Evolutionary conservation across 2,113 vertebrate species (phyloP), one percentile per base, ranked within the genome.

Genomic region (human (Homo sapiens)): DNA sequence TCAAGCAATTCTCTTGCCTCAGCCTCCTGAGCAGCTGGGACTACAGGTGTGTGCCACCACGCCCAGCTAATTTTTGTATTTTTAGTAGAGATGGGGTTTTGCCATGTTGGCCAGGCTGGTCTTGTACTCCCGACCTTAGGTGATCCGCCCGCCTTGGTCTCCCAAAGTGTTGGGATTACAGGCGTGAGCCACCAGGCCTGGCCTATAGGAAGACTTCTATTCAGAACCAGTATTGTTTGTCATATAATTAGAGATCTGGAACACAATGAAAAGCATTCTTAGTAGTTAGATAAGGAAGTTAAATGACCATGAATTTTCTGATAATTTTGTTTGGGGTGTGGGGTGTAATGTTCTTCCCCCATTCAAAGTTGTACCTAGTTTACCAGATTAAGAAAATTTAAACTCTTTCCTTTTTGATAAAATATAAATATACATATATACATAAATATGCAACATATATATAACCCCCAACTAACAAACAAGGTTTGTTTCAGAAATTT

Each of bases 401-500:
- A 87, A 73, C 13, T 88, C 81, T 88, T 90, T 52, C 27, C 14
- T 70, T 92, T 79, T 20, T 79, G 35, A 76, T 61, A 85, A 70
- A 83, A 89, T 20, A 75, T 13, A 70, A 23, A 70, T 38, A 20
- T 57, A 78, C 16, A 43, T 20, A 66, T 16, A 79, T 17, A 35
- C 73, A 64, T 45, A 59, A 18, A 43, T 76, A 70, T 18, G 3
- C 22, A 40, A 40, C 55, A 82, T 8, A n/a, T 40, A 80, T 43
- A 35, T 20, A 80, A 70, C 5, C 6, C 16, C 50, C 40, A 87
- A 87, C 23, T 96, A 78, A 83, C n/a, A 72, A 50, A 87, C 4
- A 78, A 48, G 52, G 45, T 95, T 89, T 80, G n/a, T n/a, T 92
- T 89, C 70, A 83, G 83, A 94, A 94, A 78, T 9, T n/a, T 27